A percentile compares a stretch with the other conserved stretches of the same genome.
Evolutionary conservation across 1,140 invertebrate species (phyloP).

Genomic region (Drosophila subpulchrella): DNA sequence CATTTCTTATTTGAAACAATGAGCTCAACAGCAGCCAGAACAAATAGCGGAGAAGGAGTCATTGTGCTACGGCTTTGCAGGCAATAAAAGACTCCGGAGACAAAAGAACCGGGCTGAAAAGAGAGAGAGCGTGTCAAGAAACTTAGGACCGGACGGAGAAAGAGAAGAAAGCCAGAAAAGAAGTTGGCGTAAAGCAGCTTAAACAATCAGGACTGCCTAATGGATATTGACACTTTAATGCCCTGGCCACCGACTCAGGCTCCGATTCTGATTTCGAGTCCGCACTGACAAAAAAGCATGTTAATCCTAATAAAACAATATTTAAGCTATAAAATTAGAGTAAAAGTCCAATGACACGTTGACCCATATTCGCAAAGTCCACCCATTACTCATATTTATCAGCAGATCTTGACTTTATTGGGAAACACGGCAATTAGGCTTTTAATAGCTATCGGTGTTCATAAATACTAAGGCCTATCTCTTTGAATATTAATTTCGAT

Average conservation of each 20-base stretch:
- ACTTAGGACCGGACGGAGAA: constrained; percentile 22
- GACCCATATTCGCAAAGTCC: background rate
- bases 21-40: constrained; percentile 69
- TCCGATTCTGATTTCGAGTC: constrained; percentile 21
- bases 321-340: background rate
- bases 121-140: constrained; percentile 45
- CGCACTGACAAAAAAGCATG: constrained; percentile 6
- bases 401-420: background rate
- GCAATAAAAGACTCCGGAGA: constrained; percentile 66
- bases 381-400: background rate
- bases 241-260: constrained; percentile 50
- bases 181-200: constrained; percentile 80
- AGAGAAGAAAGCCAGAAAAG: constrained; percentile 64
- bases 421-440: background rate
- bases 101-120: constrained; percentile 49
- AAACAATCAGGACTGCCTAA: constrained; percentile 81
- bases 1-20: constrained; percentile 82
- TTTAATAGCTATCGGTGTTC: background rate
- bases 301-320: no score
- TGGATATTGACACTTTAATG: constrained; percentile 83
- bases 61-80: constrained; percentile 65
- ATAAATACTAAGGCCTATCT: background rate
- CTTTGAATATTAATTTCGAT: background rate
- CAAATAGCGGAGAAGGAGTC: constrained; percentile 62
- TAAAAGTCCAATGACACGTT: background rate